Base-by-base conservation (phyloP, 1,140 invertebrate species). In the Bombus fervidus region DNA sequence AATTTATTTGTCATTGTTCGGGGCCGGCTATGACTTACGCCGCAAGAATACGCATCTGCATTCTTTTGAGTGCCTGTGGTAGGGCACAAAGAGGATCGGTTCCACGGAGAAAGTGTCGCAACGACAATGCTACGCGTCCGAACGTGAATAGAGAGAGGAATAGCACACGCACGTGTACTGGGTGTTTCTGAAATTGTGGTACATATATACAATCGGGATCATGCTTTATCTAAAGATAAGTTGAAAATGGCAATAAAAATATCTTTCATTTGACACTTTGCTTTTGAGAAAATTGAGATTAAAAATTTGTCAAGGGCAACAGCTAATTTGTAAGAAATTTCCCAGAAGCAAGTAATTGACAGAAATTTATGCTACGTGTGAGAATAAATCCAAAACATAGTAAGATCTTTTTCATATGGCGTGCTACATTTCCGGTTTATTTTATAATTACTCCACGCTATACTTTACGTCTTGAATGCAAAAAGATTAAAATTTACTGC, bases 1-100 rank as follows among this genome's bases (percentile, higher is more conserved):
- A 80, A 85, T 85, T 85, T 85, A 85, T 85, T 80, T 80, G 76
- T 85, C 77, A 85, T 80, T 80, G 83, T 85, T 72, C 83, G 15
- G 6, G n/a, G 25, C 66, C 15, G 66, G 47, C 76, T 80, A 71
- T 72, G 83, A 79, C 75, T 79, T 71, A 66, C 71, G 15, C 25
- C 15, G 6, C 41, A 47, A 25, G 57, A n/a, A 71, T 43, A 83
- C 43, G 72, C 57, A 71, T 37, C 59, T 68, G 47, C 69, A 41
- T 73, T 62, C 34, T 87, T 34, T 8, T 28, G 41, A 22, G 18
- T 31, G n/a, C 6, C 18, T 28, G 47, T 53, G 43, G 64, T 3
- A 0, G 69, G 13, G 47, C 53, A 81, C 76, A 62, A 81, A 71
- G 77, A 28, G 43, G 53, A 77, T 79, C 64, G 41, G 59, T 31